These are phyloP conservation scores for Turdus rufiventris DNA, from an alignment of 2,113 vertebrate species.

Conservation along the genomic window DNA sequence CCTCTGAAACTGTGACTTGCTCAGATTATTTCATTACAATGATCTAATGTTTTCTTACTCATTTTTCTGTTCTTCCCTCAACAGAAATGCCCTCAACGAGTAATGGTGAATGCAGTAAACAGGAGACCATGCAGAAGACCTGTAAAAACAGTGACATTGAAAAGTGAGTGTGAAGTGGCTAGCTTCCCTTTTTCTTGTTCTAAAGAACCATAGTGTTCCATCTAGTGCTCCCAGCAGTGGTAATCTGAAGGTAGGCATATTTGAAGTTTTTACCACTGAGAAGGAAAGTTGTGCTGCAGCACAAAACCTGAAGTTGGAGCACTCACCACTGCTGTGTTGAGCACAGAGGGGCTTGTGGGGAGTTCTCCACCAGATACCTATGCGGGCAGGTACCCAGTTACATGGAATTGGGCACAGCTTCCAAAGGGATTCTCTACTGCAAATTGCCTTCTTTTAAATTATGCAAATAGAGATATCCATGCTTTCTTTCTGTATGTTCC, in stretches of 20 bases:
- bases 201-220: background rate
- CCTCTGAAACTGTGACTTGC: background rate
- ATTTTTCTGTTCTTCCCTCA: background rate
- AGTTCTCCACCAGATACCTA: background rate
- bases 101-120: constrained; percentile 95
- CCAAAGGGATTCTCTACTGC: background rate
- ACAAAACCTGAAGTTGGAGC: background rate
- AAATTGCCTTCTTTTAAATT: background rate
- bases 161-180: constrained; percentile 81
- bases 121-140: constrained; percentile 91
- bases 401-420: background rate
- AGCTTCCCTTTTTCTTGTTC: background rate
- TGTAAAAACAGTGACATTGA: constrained; percentile 99
- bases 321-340: background rate
- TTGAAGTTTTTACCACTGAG: background rate
- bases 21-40: background rate
- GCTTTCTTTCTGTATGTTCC: background rate
- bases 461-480: background rate
- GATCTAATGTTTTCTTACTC: background rate
- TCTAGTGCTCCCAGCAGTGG: background rate
- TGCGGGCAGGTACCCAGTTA: background rate
- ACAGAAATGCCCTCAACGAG: constrained; percentile 98
- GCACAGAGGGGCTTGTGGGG: background rate
- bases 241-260: background rate
- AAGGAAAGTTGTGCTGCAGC: background rate